These are phyloP conservation scores for Sakesphorus luctuosus DNA, from an alignment of 2,113 vertebrate species.

Conservation along the genomic window DNA sequence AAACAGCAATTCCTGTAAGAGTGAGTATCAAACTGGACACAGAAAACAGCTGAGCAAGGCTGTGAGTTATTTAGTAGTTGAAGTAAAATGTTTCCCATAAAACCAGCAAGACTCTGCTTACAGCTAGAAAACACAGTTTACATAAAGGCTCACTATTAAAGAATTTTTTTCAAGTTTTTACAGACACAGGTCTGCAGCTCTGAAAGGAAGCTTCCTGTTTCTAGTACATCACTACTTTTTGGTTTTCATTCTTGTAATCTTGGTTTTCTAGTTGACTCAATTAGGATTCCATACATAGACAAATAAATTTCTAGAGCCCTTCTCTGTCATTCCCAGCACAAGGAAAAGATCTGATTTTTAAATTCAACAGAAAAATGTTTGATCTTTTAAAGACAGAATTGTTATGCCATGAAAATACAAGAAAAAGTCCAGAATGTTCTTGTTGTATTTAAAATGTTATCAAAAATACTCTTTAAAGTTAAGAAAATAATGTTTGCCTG, in stretches of 20 bases:
- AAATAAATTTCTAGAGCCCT: background rate
- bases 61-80: background rate
- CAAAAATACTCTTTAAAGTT: background rate
- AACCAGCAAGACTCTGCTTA: background rate
- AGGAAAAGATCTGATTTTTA: background rate
- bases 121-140: background rate
- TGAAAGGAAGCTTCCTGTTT: background rate
- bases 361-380: background rate
- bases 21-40: background rate
- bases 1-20: background rate
- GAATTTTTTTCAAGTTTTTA: background rate
- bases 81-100: background rate
- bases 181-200: background rate
- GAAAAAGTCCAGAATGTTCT: background rate
- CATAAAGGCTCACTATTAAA: background rate
- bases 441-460: background rate
- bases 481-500: background rate
- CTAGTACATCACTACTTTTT: background rate
- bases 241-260: background rate
- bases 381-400: background rate
- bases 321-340: background rate
- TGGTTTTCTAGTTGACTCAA: background rate
- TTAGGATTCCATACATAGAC: background rate
- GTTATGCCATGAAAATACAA: background rate
- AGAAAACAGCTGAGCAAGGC: background rate